A percentile compares a stretch with the other conserved stretches of the same genome.
Evolutionary conservation across 1,140 invertebrate species (phyloP).

Genomic region (Diorhabda sublineata): DNA sequence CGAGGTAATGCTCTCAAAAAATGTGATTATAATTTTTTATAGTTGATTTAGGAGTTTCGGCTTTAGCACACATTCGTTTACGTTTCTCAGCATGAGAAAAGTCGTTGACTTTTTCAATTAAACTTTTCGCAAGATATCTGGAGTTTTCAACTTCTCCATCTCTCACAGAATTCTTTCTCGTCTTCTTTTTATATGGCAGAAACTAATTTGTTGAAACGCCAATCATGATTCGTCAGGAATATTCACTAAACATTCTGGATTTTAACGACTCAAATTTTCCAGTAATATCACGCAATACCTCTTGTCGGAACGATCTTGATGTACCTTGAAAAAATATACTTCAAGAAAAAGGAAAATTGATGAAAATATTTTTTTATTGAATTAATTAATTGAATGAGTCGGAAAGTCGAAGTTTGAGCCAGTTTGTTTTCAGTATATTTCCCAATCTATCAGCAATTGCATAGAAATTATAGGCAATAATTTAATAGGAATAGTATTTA

Average conservation of each 20-base stretch:
- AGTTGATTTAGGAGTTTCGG: neutral
- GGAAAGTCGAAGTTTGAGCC: too few species aligned
- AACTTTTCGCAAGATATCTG: conserved; percentile 17
- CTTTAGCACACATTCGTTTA: conserved; percentile 8
- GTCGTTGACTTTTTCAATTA: conserved; percentile 18
- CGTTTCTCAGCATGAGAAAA: conserved; percentile 9
- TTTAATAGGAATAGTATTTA: too few species aligned
- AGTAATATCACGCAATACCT: neutral
- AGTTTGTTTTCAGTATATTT: too few species aligned
- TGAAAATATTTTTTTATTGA: too few species aligned
- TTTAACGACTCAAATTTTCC: neutral
- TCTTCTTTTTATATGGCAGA: conserved; percentile 14
- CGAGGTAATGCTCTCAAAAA: too few species aligned
- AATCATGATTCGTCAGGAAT: conserved; percentile 10
- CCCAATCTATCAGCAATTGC: too few species aligned
- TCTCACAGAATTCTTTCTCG: conserved; percentile 5
- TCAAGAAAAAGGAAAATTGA: too few species aligned
- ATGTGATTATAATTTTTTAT: too few species aligned
- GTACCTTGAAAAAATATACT: too few species aligned
- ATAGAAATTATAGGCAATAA: too few species aligned
- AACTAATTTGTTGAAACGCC: conserved; percentile 17
- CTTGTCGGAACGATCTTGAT: neutral
- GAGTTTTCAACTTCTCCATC: conserved; percentile 13
- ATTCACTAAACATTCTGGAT: conserved; percentile 7
- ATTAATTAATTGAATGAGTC: too few species aligned